Evolutionary conservation across 2,797 vertebrate species (phyloP).

Genomic region (Acipenser transmontanus): DNA sequence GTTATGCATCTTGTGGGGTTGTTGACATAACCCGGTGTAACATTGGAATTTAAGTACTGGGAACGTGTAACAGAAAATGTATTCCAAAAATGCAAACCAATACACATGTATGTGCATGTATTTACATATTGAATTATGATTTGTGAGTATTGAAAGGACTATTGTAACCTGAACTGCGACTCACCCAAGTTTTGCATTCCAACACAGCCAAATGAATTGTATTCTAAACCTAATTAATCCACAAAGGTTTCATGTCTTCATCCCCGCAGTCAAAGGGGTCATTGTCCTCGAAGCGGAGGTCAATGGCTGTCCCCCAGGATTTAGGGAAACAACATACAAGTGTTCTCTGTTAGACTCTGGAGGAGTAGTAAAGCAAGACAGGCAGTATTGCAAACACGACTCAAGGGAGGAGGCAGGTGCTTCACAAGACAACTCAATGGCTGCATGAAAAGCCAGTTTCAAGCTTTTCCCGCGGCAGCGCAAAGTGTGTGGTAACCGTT

Average conservation of each 20-base stretch:
- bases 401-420: slow-evolving; percentile 6
- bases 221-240: slow-evolving; percentile 77
- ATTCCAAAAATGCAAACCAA: slow-evolving; percentile 18
- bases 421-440: too few species aligned
- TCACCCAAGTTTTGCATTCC: slow-evolving; percentile 51
- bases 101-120: slow-evolving; percentile 19
- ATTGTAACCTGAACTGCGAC: slow-evolving; percentile 41
- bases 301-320: slow-evolving; percentile 71
- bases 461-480: too few species aligned
- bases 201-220: slow-evolving; percentile 68
- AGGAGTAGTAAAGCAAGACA: slow-evolving; percentile 35
- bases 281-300: slow-evolving; percentile 82
- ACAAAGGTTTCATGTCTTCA: slow-evolving; percentile 81
- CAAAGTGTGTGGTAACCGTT: too few species aligned
- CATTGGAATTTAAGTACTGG: slow-evolving; percentile 35
- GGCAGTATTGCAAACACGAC: slow-evolving; percentile 34
- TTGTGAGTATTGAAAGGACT: slow-evolving; percentile 25
- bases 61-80: background rate
- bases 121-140: slow-evolving; percentile 32
- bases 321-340: slow-evolving; percentile 50
- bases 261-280: slow-evolving; percentile 80
- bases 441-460: too few species aligned
- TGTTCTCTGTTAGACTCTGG: slow-evolving; percentile 38
- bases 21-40: slow-evolving; percentile 41
- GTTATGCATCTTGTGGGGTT: slow-evolving; percentile 48